These are phyloP conservation scores for Florisuga fusca DNA, from an alignment of 2,797 vertebrate species.

Conservation along the genomic window DNA sequence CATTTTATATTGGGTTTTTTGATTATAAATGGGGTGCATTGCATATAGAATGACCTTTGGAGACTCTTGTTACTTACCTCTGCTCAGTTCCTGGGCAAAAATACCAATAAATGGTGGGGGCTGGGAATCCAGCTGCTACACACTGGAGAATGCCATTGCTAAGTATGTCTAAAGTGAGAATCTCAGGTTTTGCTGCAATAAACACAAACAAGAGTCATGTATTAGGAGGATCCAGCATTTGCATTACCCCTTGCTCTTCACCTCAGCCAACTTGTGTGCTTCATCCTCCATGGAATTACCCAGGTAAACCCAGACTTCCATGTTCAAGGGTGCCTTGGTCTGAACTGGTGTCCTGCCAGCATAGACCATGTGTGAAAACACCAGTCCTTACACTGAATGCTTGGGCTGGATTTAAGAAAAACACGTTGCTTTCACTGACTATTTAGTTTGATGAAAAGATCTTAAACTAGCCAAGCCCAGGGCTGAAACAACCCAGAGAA, in stretches of 20 bases:
- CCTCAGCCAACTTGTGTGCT: not conserved
- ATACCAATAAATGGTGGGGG: slow-evolving; percentile 94
- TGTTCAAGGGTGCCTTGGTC: not conserved
- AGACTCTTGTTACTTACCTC: slow-evolving; percentile 78
- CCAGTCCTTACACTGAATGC: not conserved
- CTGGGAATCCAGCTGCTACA: slow-evolving; percentile 91
- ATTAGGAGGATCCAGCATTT: not conserved
- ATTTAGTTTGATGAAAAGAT: not conserved
- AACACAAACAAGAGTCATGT: not conserved
- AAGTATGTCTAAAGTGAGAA: slow-evolving; percentile 87
- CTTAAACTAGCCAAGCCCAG: not conserved
- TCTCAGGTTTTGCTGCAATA: slow-evolving; percentile 91
- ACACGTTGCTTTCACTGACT: not conserved
- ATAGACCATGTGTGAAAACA: not conserved
- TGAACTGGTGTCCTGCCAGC: not conserved
- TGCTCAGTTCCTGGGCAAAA: slow-evolving; percentile 90
- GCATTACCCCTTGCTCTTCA: not conserved
- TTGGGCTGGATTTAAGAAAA: not conserved
- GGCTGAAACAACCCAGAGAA: not conserved
- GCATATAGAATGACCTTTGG: not conserved
- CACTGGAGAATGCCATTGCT: slow-evolving; percentile 91
- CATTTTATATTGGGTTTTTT: not conserved
- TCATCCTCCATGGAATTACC: not conserved
- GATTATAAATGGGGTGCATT: not conserved
- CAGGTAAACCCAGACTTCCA: not conserved